Evolutionary conservation across 2,888 invertebrate genomes (phyloP), one percentile per base, ranked within the genome.

Genomic region (Cotesia congregata): DNA sequence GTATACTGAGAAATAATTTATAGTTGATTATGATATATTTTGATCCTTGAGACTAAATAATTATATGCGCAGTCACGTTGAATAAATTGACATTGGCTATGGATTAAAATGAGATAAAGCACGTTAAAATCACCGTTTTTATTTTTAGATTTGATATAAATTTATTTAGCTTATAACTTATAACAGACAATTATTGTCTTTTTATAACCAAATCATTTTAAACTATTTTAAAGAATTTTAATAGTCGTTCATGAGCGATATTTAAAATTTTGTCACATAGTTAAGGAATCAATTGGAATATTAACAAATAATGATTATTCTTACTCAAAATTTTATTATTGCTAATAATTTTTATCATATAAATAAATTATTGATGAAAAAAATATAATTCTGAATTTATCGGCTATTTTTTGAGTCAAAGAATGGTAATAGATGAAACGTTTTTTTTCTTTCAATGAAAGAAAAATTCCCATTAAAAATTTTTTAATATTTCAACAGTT

Each of bases 1-100:
- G 50, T 50, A 50, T 50, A 50, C 50, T 12, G 12, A 64, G 17
- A 64, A 64, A 17, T 17, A 62, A 62, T 62, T 17, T 62, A 62
- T 62, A 62, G 20, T 62, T 62, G 62, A 62, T 62, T 62, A 17
- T 62, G 15, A 62, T 17, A 62, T 62, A 62, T 17, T 62, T 65
- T n/a, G 41, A 40, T 39, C 7, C 50, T 59, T 50, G 9, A 41
- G 68, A 17, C 38, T 59, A 9, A 41, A 38, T 67, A 30, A 67
- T 67, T 73, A 67, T 73, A 73, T 73, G 73, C 73, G 59, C 7
- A n/a, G 67, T 73, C 73, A 73, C 65, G 50, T 50, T 50, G 9
- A 50, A 50, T 50, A 12, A 50, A 50, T 12, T 50, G 50, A 0
- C 12, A 50, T 50, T 12, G 7, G 12, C 50, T 12, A 50, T 50